These are phyloP conservation scores for Limnephilus marmoratus DNA, from an alignment of 2,888 invertebrate genomes.

Conservation along the genomic window DNA sequence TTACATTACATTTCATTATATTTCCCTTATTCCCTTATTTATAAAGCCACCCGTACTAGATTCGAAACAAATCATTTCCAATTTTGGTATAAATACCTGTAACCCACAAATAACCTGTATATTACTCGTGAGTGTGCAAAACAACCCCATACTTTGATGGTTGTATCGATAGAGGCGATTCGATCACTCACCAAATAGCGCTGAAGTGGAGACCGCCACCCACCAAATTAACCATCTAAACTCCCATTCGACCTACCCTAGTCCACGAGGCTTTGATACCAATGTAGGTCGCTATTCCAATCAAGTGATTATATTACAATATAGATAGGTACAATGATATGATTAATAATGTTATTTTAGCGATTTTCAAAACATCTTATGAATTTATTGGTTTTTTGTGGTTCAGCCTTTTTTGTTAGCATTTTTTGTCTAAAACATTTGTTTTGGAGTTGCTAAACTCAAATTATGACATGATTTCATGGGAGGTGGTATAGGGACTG, in stretches of 20 bases:
- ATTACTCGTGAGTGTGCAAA: background rate
- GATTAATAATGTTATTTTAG: background rate
- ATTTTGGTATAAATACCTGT: background rate
- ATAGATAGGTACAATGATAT: background rate
- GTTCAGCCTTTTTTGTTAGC: background rate
- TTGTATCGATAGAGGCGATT: background rate
- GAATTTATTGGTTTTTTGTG: background rate
- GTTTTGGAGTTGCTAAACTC: background rate
- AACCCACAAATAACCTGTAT: background rate
- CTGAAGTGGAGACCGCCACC: background rate
- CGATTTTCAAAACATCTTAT: background rate
- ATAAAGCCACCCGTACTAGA: background rate
- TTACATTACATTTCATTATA: too few relatives aligned
- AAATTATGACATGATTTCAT: background rate
- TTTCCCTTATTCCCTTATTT: too few relatives aligned
- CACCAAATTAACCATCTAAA: background rate
- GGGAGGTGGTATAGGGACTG: too few relatives aligned
- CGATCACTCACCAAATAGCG: background rate
- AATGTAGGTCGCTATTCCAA: background rate
- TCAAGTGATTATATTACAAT: background rate
- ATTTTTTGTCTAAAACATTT: background rate
- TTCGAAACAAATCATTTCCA: background rate
- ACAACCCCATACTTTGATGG: background rate
- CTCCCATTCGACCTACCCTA: background rate
- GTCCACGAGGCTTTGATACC: background rate